These are phyloP conservation scores for Carettochelys insculpta DNA, from an alignment of 2,113 vertebrate genomes.

Conservation along the genomic window DNA sequence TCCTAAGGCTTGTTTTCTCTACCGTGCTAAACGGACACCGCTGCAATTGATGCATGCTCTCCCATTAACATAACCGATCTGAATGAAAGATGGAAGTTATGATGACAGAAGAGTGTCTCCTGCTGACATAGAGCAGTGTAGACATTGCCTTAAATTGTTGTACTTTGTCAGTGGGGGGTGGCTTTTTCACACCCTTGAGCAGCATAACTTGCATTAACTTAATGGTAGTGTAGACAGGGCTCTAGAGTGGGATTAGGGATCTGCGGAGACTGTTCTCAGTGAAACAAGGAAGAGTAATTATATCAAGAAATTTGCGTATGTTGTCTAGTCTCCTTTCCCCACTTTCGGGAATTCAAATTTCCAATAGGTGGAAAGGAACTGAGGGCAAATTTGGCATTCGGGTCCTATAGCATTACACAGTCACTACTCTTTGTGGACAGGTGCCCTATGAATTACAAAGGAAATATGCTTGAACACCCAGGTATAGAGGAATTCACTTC, in stretches of 20 bases:
- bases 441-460: not conserved
- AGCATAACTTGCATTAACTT: no score
- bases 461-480: not conserved
- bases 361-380: not conserved
- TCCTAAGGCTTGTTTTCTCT: not conserved
- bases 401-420: not conserved
- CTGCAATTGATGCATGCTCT: no score
- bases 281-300: not conserved
- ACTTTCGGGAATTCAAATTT: not conserved
- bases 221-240: no score
- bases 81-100: no score
- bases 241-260: not conserved
- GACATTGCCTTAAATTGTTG: no score
- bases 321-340: not conserved
- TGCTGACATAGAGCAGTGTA: no score
- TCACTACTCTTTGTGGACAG: not conserved
- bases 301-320: conserved; percentile 8
- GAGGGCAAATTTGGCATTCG: not conserved
- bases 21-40: no score
- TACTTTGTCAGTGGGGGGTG: no score
- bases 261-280: conserved; percentile 21
- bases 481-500: not conserved
- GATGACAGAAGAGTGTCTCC: no score
- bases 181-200: no score
- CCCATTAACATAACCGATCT: no score